These are phyloP conservation scores for Drosophila basisetae DNA, from an alignment of 2,888 invertebrate species.

Conservation along the genomic window DNA sequence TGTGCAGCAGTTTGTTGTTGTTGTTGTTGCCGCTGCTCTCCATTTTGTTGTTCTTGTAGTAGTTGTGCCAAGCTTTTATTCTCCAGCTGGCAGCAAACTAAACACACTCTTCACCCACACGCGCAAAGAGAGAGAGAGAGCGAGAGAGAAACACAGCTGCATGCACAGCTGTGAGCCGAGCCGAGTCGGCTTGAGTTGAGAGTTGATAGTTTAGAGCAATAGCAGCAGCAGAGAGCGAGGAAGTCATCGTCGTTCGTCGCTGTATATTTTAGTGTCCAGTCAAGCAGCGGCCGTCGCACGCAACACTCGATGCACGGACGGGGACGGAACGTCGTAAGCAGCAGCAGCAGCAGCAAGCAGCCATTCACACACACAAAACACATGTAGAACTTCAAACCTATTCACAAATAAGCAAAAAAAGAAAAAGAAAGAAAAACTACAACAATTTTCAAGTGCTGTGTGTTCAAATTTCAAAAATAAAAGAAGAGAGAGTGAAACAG, in stretches of 20 bases:
- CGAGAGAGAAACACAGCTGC: constrained; percentile 30
- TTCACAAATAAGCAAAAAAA: constrained; percentile 40
- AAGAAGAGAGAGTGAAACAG: constrained; percentile 19
- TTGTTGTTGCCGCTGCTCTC: constrained; percentile 29
- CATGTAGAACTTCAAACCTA: constrained; percentile 53
- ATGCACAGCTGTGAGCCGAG: constrained; percentile 50
- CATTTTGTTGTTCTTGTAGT: constrained; percentile 26
- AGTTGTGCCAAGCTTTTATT: constrained; percentile 41
- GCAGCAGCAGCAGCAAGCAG: constrained; percentile 46
- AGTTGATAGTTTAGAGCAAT: constrained; percentile 24
- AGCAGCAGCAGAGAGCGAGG: constrained; percentile 16
- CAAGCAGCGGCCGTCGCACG: constrained; percentile 66
- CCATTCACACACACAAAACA: constrained; percentile 33
- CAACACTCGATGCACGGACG: constrained; percentile 47
- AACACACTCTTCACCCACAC: constrained; percentile 49
- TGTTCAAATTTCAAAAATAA: constrained; percentile 27
- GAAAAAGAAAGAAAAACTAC: constrained; percentile 25
- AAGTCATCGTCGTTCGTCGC: constrained; percentile 27
- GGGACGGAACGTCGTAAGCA: constrained; percentile 56
- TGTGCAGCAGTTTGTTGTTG: constrained; percentile 20
- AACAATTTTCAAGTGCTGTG: constrained; percentile 52
- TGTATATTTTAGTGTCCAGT: constrained; percentile 35
- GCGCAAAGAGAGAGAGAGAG: constrained; percentile 11
- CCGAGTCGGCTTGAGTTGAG: constrained; percentile 22
- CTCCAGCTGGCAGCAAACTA: constrained; percentile 46